Evolutionary conservation across 2,888 invertebrate species (phyloP), one percentile per base, ranked within the genome.

Genomic region (Dione vanillae): DNA sequence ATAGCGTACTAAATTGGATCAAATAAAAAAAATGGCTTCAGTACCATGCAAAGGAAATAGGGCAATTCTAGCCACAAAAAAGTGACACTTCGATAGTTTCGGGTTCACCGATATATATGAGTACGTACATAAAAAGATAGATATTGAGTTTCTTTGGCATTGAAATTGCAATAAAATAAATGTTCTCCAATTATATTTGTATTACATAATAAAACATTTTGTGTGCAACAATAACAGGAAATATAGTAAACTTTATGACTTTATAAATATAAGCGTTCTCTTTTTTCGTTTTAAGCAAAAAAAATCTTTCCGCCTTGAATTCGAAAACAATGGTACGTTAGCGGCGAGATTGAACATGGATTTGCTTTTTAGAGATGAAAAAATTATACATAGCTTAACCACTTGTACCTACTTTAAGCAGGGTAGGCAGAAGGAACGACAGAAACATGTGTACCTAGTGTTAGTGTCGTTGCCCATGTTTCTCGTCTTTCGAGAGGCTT

Each of bases 111-210:
- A 49, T 49, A 62, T 19, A 37, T 8, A 45, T 35, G 47, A 49
- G 62, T 47, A 49, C 49, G 41, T 14, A 43, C 19, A 14, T 16
- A n/a, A n/a, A n/a, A n/a, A n/a, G n/a, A n/a, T n/a, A n/a, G n/a
- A 16, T 62, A 49, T 62, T 16, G 62, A 49, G 35, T 43, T 61
- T 62, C 62, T 62, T 62, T 62, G 47, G 49, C 62, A 47, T 49
- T 62, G 49, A 47, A 16, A 62, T 62, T 12, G 62, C 8, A 49
- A 62, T 62, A 62, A 62, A 62, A 49, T 62, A 47, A 12, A 49
- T 8, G 12, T 37, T 37, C 37, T 62, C 47, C 5, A 35, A 62
- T 62, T 19, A 14, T 12, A 49, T 64, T 64, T 37, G 37, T 64
- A 47, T 64, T 37, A 19, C 16, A 9, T 16, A 37, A 37, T 27